Base-by-base conservation (phyloP, 2,888 invertebrate species). In the Iselma pallidipennis region DNA sequence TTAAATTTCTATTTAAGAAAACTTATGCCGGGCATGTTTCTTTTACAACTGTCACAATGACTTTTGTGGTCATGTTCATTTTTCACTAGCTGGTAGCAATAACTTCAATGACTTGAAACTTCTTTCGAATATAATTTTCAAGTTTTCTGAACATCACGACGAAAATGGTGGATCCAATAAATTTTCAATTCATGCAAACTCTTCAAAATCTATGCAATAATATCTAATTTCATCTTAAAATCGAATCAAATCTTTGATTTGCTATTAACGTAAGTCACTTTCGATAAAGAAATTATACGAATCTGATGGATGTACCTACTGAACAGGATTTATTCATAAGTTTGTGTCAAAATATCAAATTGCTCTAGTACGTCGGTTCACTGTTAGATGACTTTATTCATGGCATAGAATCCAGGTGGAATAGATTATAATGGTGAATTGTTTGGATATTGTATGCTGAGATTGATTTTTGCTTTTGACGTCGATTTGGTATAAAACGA, bases 81-180 rank as follows among this genome's bases (percentile, higher is more conserved):
- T 45, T 21, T 12, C 45, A 21, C 45, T 21, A 45, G 9, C 21
- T 45, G 16, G 45, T 45, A 21, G 45, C 19, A 45, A 45, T 45
- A 45, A 21, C 45, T 37, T 3, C 16, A 37, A 37, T 37, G 37
- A 37, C 37, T 42, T 42, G 42, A 21, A 45, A 45, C 45, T 45
- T 45, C 45, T 45, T 45, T 45, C 45, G 45, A 45, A 45, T 45
- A 21, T 45, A 45, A 45, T 45, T 21, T 45, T 45, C 45, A 45
- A 45, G 21, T 37, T 45, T 45, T 45, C 21, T 21, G 21, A 45
- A 21, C 21, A 45, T 21, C 45, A 21, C 21, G 45, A 45, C 21
- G 12, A 45, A 19, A 6, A 7, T 12, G 1, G 21, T 21, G 10
- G 21, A 45, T 23, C 23, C 4, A 45, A 23, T 45, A n/a, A 45